Conservation (phyloP, 35 echinoderm and acorn worm species). For the Apostichopus japonicus region DNA sequence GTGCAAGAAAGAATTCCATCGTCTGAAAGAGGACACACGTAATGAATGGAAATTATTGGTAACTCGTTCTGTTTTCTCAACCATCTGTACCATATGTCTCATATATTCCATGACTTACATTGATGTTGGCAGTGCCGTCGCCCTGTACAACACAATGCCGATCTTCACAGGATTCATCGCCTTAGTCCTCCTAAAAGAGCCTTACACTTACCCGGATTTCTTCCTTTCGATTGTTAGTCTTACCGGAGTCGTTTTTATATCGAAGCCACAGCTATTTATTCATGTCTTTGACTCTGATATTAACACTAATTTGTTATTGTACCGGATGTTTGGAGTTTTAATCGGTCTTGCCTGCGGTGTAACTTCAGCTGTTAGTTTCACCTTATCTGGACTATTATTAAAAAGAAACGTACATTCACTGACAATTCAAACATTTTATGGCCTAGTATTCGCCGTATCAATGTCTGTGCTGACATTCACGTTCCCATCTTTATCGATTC, state of each 20-base stretch:
- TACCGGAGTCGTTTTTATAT: not conserved
- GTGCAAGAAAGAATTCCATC: not conserved
- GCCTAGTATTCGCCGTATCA: no score
- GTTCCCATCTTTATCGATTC: no score
- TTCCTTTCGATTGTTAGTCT: not conserved
- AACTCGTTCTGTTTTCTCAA: not conserved
- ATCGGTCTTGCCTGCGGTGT: no score
- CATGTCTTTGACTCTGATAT: no score
- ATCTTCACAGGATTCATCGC: not conserved
- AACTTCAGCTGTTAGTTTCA: no score
- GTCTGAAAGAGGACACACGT: not conserved
- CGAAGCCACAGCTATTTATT: not conserved
- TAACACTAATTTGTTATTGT: no score
- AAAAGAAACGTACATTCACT: no score
- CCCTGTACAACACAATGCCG: constrained; percentile 13
- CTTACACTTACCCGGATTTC: not conserved
- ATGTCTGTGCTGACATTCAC: no score
- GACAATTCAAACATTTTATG: no score
- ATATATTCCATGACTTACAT: constrained; percentile 6
- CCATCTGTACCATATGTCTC: not conserved
- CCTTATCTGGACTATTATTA: no score
- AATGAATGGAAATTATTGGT: not conserved
- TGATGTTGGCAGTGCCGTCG: not conserved
- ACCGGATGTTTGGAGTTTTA: no score
- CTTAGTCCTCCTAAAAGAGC: not conserved